Evolutionary conservation across 2,113 vertebrate genomes (phyloP), one percentile per base, ranked within the genome.

Genomic region (Lichenostomus cassidix): DNA sequence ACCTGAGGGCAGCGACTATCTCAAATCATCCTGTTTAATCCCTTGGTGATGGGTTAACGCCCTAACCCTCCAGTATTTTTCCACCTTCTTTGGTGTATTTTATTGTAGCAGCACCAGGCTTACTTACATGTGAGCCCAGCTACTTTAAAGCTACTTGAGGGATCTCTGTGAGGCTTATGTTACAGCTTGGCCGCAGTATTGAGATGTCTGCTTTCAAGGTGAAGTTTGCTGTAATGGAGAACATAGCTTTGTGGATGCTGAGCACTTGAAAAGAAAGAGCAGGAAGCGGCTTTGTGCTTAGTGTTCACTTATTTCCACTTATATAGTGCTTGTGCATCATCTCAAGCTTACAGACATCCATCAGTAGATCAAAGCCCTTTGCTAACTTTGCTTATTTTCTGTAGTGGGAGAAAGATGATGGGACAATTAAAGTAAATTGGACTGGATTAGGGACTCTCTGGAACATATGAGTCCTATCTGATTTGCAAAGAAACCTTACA

Each of bases 51-150:
- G 55, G 47, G 80, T 90, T 90, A 78, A 82, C 62, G 1, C 91
- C 91, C 89, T 90, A 90, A 82, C 17, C 12, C 28, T 84, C 56
- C 63, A 47, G 91, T 92, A 75, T 71, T 96, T 96, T 94, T 94
- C 89, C 92, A 89, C 19, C 47, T 78, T 80, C 70, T 73, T 35
- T 1, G 2, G 37, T 93, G 5, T 74, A 37, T 83, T 88, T 53
- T 80, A 20, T 41, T 87, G 55, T 90, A 84, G 56, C 49, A 80
- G 31, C 47, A 75, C n/a, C 31, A 27, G 56, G 73, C 31, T 55
- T 73, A 39, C 31, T 47, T 82, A 33, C 50, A 5, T 49, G 10
- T 77, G 58, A 86, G 11, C 50, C 28, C 31, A 62, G 24, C 27
- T 59, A 14, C 33, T 62, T 93, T 12, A 60, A 55, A 84, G 37